Evolutionary conservation across 2,797 vertebrate genomes (phyloP), one percentile per base, ranked within the genome.

Genomic region (Platalea minor): DNA sequence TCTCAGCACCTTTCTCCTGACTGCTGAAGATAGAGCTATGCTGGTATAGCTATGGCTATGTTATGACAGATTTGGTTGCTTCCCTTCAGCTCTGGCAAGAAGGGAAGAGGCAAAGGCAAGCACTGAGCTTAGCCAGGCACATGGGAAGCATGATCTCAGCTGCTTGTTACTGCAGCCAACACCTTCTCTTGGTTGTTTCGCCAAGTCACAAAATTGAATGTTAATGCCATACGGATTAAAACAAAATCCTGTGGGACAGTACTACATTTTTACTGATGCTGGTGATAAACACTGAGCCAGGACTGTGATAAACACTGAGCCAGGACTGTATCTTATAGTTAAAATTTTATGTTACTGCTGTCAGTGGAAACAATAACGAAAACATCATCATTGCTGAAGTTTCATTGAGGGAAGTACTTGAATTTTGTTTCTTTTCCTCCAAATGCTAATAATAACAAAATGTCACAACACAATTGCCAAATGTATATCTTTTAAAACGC

Each of bases 401-500:
- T 94, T 85, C 59, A 67, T 7, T 73, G 33, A 65, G 7, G 50
- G 24, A 88, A 50, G 20, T 86, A 18, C 51, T 76, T 91, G 25
- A 60, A 72, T 68, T 68, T 54, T 92, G 17, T 88, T 93, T 90
- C 20, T 95, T 87, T 78, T 72, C 20, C 24, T 35, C 24, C 8
- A 80, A 79, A 94, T 80, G 53, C 31, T 88, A 93, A 54, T 56
- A 88, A 85, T 60, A 93, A 72, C 33, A 93, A 75, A 93, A 89
- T 46, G 14, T 51, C 87, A 74, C 46, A 89, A 35, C 15, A 60
- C 41, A 80, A 35, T 37, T 94, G 21, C 37, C 37, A 91, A 67
- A 67, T 28, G 31, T 57, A 7, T 78, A 28, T 85, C 12, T 72
- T 90, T 51, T 51, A 6, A 89, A 56, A 91, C 60, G 11, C 25